Evolutionary conservation across 2,888 invertebrate species (phyloP), one percentile per base, ranked within the genome.

Genomic region (Nudaria mundana): DNA sequence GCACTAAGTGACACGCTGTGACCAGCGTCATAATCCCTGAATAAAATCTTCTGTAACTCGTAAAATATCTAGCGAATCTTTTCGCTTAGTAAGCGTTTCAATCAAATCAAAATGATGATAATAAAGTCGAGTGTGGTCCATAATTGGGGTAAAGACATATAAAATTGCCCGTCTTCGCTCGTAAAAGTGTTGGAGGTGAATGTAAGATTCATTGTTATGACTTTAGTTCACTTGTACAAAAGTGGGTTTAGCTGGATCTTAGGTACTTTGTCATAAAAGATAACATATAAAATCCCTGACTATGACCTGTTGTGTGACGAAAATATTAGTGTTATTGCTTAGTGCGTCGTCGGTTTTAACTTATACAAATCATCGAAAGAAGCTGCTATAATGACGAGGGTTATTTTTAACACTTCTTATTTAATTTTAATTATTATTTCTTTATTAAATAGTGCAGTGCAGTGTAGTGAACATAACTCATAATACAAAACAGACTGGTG

Each of bases 71-170:
- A 55, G 46, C 48, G 38, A 37, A 62, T 56, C 48, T 61, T 61
- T 61, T 61, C 45, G 60, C 57, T 43, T 45, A 41, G 60, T 56
- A 56, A 56, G 58, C 61, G 48, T 56, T 70, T 68, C 66, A 65
- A 71, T 70, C 66, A 68, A 66, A 69, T 63, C 54, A 52, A 38
- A 63, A 55, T 55, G 51, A 64, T 57, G 53, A 59, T 57, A 61
- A 59, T 63, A 55, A 66, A 66, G 45, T 52, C 56, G 50, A 51
- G 52, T 53, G 48, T 54, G 45, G 35, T 53, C 60, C 57, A 61
- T 67, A 62, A 66, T 67, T 67, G 63, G 52, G 57, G 55, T 58
- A 59, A 58, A 52, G 45, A 48, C 47, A 51, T 57, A 62, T 62
- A 63, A 65, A 62, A 56, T 48, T 51, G 56, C 52, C 53, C 48